Conservation (phyloP, 2,888 invertebrate species). For the Hedychridium roseum region DNA sequence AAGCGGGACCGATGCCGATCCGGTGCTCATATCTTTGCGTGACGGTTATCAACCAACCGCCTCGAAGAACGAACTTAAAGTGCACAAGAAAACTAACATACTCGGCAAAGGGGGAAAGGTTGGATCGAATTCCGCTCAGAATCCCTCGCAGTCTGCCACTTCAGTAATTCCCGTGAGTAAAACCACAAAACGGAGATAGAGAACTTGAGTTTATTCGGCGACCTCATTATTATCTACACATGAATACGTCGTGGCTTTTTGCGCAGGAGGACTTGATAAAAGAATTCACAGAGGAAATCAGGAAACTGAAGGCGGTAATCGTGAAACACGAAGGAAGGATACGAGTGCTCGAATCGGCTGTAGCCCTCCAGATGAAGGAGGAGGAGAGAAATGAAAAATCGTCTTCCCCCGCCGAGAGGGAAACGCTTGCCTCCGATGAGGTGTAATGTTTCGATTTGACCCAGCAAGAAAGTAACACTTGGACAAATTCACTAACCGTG, state of each 20-base stretch:
- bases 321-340: conserved; percentile 92
- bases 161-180: conserved; percentile 48
- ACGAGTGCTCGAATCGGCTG: conserved; percentile 77
- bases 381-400: conserved; percentile 59
- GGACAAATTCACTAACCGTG: conserved; percentile 44
- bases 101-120: conserved; percentile 72
- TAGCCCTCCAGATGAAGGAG: conserved; percentile 62
- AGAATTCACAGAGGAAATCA: conserved; percentile 87
- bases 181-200: too few species aligned
- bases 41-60: conserved; percentile 75
- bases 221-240: not conserved
- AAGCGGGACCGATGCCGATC: conserved; percentile 88
- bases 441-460: conserved; percentile 47
- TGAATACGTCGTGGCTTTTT: conserved; percentile 7
- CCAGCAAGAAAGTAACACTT: conserved; percentile 30
- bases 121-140: conserved; percentile 43
- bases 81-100: conserved; percentile 82
- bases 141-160: conserved; percentile 27
- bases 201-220: not conserved
- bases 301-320: conserved; percentile 92
- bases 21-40: conserved; percentile 89
- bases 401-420: conserved; percentile 51
- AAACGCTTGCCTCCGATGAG: conserved; percentile 59
- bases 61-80: conserved; percentile 73
- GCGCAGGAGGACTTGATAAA: conserved; percentile 78